phyloP scores from a whole-genome alignment of 2,888 invertebrate genomes.

The Hemithea aestivaria region DNA sequence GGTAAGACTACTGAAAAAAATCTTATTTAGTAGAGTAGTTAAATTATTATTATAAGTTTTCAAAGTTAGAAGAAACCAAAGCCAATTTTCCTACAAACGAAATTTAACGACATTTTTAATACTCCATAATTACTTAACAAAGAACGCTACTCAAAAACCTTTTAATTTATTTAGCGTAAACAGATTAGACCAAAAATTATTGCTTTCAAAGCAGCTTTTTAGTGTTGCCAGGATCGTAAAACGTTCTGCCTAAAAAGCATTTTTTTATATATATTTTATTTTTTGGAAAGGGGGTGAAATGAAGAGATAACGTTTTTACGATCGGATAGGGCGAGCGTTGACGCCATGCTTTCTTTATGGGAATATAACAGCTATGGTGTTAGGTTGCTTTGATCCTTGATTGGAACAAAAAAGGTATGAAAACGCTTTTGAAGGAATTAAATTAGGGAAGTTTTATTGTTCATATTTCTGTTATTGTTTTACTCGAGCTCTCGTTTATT shows the following conservation, averaged over 20 bases:
- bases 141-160: slow-evolving; percentile 5
- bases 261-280: slow-evolving; percentile 19
- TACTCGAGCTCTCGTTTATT: too few relatives aligned
- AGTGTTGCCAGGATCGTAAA: slow-evolving; percentile 22
- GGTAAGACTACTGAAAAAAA: too few relatives aligned
- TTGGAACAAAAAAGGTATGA: slow-evolving; percentile 17
- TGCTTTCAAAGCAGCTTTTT: slow-evolving; percentile 14
- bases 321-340: slow-evolving; percentile 48
- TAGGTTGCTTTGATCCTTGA: slow-evolving; percentile 21
- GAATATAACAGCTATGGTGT: slow-evolving; percentile 32
- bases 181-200: slow-evolving; percentile 7
- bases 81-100: too few relatives aligned
- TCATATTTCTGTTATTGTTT: too few relatives aligned
- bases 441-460: too few relatives aligned
- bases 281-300: slow-evolving; percentile 31
- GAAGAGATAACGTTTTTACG: slow-evolving; percentile 73
- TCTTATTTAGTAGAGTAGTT: too few relatives aligned
- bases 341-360: slow-evolving; percentile 50
- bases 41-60: too few relatives aligned
- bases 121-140: slow-evolving; percentile 1
- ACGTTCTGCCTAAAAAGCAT: slow-evolving; percentile 20
- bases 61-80: too few relatives aligned
- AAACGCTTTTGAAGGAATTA: slow-evolving; percentile 1
- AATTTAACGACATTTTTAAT: background rate
- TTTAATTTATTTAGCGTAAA: slow-evolving; percentile 13